These are phyloP conservation scores for Takifugu flavidus DNA, from an alignment of 2,113 vertebrate genomes.

Conservation along the genomic window DNA sequence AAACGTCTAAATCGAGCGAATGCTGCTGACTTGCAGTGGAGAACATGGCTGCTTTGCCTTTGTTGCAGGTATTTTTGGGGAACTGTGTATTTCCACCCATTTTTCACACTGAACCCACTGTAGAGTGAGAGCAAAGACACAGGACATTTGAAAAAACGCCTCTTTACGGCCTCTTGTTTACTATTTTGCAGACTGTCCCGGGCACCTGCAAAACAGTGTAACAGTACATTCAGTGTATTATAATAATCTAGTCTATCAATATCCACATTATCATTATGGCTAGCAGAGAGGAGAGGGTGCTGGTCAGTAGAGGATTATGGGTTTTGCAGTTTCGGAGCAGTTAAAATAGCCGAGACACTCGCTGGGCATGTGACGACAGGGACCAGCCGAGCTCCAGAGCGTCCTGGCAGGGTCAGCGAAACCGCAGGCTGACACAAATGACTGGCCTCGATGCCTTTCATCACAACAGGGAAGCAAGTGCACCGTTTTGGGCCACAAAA, in stretches of 20 bases:
- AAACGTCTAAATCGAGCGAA: no score
- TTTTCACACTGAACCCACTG: neutral
- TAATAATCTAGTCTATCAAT: slow-evolving; percentile 73
- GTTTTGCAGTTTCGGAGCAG: slow-evolving; percentile 68
- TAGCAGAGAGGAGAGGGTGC: slow-evolving; percentile 57
- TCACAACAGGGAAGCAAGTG: slow-evolving; percentile 62
- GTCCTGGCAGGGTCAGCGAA: slow-evolving; percentile 56
- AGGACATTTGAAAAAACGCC: slow-evolving; percentile 1
- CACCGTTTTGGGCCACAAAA: slow-evolving; percentile 60
- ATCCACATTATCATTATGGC: slow-evolving; percentile 68
- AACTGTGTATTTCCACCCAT: neutral
- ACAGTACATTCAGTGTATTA: slow-evolving; percentile 55
- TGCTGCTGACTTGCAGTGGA: no score
- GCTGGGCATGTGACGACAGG: slow-evolving; percentile 59
- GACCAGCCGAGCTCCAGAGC: slow-evolving; percentile 46
- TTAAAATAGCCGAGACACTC: slow-evolving; percentile 66
- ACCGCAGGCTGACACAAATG: slow-evolving; percentile 72
- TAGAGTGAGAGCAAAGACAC: neutral
- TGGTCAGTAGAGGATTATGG: slow-evolving; percentile 72
- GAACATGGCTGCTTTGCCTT: no score
- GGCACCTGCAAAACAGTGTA: slow-evolving; percentile 57
- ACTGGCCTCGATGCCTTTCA: slow-evolving; percentile 65
- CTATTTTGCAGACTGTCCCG: slow-evolving; percentile 32
- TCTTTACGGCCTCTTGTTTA: slow-evolving; percentile 45
- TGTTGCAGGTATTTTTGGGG: neutral